Base-by-base conservation (phyloP, 2,113 vertebrate species). In the Catharus fuscescens region DNA sequence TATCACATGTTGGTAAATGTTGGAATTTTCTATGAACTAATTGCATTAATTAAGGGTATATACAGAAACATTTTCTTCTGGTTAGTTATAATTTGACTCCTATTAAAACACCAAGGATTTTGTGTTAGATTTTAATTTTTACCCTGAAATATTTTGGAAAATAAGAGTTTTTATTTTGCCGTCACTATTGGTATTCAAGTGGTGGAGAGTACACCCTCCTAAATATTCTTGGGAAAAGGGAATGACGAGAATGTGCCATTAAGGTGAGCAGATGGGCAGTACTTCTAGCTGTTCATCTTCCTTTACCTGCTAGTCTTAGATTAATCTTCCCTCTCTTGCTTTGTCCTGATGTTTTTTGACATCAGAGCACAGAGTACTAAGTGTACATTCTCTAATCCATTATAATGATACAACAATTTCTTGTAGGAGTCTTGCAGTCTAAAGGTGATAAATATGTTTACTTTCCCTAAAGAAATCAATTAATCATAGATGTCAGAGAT, bases 361-460 rank as follows among this genome's bases (percentile, higher is more conserved):
- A 86, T 86, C 18, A 47, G 62, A 95, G 54, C 19, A 73, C 19
- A 45, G 48, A 47, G 14, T 65, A 53, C 13, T 79, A 45, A 13
- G 36, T 40, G 24, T 67, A n/a, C 14, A 8, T 84, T 64, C 26
- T 65, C 47, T 74, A 60, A 78, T 84, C 47, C 44, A 17, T 86
- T 86, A 64, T 29, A 71, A 57, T 53, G 40, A 57, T 53, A 69
- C 0, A 3, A 83, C 29, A 80, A 64, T 74, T 94, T 81, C 77
- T 88, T 80, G 32, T 80, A 86, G 31, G 34, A 90, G 26, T 73
- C 73, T 90, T 78, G 54, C 47, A 74, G 50, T 69, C 32, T 78
- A 90, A 85, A 93, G 62, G 45, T 86, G 79, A 91, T 94, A 89
- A 93, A 87, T 86, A 73, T 80, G 92, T 96, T 96, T 95, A 85